Conservation (phyloP, 1,140 invertebrate species). For the Drosophila saltans region DNA sequence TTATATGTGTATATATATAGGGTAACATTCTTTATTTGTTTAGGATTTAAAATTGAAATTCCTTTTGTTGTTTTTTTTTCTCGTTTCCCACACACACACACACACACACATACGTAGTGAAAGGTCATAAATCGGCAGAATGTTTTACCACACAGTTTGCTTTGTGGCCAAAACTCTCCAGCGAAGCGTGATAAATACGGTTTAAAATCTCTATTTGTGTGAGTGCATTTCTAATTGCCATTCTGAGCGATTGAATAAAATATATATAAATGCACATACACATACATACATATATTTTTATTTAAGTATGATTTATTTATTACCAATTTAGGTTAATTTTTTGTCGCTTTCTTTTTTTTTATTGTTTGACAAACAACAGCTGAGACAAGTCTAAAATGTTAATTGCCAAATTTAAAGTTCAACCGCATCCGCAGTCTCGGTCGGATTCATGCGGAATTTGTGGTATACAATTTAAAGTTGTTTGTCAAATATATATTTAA, state of each 20-base stretch:
- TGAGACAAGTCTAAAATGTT: not conserved
- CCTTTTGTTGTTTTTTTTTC: not conserved
- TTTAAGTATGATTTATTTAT: not conserved
- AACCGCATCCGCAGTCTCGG: not conserved
- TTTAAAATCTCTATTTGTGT: not conserved
- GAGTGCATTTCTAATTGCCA: not conserved
- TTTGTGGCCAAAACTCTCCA: not conserved
- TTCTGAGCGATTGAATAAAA: not conserved
- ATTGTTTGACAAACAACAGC: not conserved
- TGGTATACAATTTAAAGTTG: not conserved
- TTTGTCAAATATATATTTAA: constrained; percentile 1
- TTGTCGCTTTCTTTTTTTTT: too few relatives aligned
- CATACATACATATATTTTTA: not conserved
- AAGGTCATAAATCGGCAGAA: constrained; percentile 5
- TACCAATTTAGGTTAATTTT: not conserved
- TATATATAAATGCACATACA: not conserved
- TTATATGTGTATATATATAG: too few relatives aligned
- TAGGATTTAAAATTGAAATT: constrained; percentile 8
- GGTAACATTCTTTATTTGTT: not conserved
- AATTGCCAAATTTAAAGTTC: not conserved
- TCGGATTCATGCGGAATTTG: not conserved
- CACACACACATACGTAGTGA: not conserved
- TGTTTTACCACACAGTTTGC: constrained; percentile 1
- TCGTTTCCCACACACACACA: not conserved
- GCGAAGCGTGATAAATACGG: constrained; percentile 1